Base-by-base conservation (phyloP, 2,113 vertebrate genomes). In the Amphiprion percula region DNA sequence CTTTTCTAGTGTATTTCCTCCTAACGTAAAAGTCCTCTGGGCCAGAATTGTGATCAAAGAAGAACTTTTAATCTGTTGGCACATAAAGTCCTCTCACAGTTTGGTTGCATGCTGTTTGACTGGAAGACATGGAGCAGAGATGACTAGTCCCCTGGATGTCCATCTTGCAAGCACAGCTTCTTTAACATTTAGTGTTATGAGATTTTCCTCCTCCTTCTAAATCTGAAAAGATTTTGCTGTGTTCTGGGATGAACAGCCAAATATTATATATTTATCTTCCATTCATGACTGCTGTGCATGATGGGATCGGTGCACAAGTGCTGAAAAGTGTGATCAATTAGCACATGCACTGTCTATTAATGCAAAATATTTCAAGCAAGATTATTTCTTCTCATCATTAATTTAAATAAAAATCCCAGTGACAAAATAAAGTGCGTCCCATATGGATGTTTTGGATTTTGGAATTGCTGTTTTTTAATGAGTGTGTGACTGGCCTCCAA, bases 401-500 rank as follows among this genome's bases (percentile, higher is more conserved):
- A 33, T 72, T 67, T 54, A 23, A 28, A 49, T 33, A n/a, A 64
- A 21, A 77, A 41, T 63, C 61, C 28, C n/a, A 55, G 23, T 17
- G n/a, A 54, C 26, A 33, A 74, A 59, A 52, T 69, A 53, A 17
- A 54, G 64, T 39, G 73, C 75, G 64, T 80, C 69, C 53, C 24
- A 59, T 76, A 7, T 46, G 68, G 53, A 75, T 63, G 60, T 19
- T 80, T 75, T 26, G 60, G 80, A 55, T 84, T 77, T 82, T 75
- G 53, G 72, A 77, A 65, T 53, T 68, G 77, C 69, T 83, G 80
- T 60, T 81, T 92, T 88, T 90, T 90, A 90, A 92, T 91, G 88
- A 87, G 85, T 91, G 84, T 91, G 92, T 85, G 90, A 90, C 88
- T 62, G 79, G 89, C 87, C 90, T 90, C 79, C 83, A 85, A 83